Percentiles rank a stretch among this genome's conserved stretches.
Evolutionary conservation across 2,797 vertebrate species (phyloP).

Genomic region (Gastrophryne carolinensis): DNA sequence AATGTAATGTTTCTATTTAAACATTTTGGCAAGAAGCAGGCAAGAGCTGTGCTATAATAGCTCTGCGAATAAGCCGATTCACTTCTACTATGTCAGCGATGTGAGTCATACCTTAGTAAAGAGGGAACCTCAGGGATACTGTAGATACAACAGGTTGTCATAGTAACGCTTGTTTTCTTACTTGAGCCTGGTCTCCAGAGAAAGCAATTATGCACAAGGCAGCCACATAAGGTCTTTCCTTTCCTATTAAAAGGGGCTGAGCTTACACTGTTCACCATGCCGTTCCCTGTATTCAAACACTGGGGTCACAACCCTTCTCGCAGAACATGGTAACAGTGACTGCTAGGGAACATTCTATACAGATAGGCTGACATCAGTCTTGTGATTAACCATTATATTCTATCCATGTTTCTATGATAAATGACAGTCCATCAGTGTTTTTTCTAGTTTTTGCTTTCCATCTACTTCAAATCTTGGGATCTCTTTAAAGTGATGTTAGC

Average conservation of each 20-base stretch:
- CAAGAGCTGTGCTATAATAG: conserved; percentile 24
- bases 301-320: background rate
- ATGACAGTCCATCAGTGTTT: too few relatives aligned
- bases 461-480: too few relatives aligned
- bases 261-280: background rate
- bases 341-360: background rate
- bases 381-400: too few relatives aligned
- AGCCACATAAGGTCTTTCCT: background rate
- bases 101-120: conserved; percentile 51
- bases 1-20: conserved; percentile 27
- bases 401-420: too few relatives aligned
- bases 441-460: too few relatives aligned
- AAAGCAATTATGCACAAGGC: conserved; percentile 28
- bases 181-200: conserved; percentile 28
- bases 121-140: conserved; percentile 52
- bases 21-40: background rate
- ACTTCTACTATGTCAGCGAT: conserved; percentile 45
- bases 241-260: conserved; percentile 36
- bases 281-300: background rate
- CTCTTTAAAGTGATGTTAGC: too few relatives aligned
- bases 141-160: conserved; percentile 28
- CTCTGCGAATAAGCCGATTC: conserved; percentile 43
- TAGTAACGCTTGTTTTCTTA: conserved; percentile 53
- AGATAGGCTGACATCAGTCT: too few relatives aligned
- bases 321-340: background rate